A percentile compares a stretch with the other conserved stretches of the same genome.
These are phyloP conservation scores for Drosophila subpulchrella DNA, from an alignment of 1,140 invertebrate species.

Conservation along the genomic window DNA sequence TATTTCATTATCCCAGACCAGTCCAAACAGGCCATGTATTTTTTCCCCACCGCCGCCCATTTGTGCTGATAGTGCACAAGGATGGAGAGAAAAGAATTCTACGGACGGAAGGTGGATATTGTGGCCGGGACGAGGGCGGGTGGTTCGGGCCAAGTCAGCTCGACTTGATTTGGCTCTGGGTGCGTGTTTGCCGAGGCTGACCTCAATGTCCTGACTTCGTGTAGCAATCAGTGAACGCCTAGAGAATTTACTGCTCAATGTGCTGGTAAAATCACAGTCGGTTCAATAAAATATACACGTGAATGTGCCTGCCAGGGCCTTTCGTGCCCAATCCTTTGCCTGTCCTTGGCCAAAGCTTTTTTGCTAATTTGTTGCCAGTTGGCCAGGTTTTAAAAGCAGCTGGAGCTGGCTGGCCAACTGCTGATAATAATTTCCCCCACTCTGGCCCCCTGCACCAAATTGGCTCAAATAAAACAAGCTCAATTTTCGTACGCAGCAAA, in stretches of 20 bases:
- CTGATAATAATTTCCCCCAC: conserved; percentile 37
- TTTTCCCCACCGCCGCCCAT: conserved; percentile 5
- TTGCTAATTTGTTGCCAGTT: conserved; percentile 41
- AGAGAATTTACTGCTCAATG: conserved; percentile 52
- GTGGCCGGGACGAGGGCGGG: conserved; percentile 6
- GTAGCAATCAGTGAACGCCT: conserved; percentile 57
- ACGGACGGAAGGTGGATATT: conserved; percentile 22
- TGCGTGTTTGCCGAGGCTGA: conserved; percentile 56
- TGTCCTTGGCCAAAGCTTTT: conserved; percentile 31
- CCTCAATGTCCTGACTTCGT: conserved; percentile 33
- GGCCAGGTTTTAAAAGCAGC: conserved; percentile 22
- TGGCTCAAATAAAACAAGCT: conserved; percentile 23
- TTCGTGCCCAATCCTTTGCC: conserved; percentile 4
- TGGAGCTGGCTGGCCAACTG: background rate
- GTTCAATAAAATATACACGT: conserved; percentile 73
- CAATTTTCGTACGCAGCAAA: conserved; percentile 41
- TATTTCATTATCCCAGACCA: conserved; percentile 57
- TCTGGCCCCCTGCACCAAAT: background rate
- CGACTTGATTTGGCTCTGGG: conserved; percentile 55
- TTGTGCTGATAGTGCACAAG: conserved; percentile 52
- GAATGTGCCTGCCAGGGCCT: conserved; percentile 13
- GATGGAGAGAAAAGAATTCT: conserved; percentile 32
- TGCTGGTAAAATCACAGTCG: conserved; percentile 49
- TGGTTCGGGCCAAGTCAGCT: conserved; percentile 48
- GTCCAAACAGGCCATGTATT: conserved; percentile 36